Base-by-base conservation (phyloP, 2,113 vertebrate species). In the Bos taurus region DNA sequence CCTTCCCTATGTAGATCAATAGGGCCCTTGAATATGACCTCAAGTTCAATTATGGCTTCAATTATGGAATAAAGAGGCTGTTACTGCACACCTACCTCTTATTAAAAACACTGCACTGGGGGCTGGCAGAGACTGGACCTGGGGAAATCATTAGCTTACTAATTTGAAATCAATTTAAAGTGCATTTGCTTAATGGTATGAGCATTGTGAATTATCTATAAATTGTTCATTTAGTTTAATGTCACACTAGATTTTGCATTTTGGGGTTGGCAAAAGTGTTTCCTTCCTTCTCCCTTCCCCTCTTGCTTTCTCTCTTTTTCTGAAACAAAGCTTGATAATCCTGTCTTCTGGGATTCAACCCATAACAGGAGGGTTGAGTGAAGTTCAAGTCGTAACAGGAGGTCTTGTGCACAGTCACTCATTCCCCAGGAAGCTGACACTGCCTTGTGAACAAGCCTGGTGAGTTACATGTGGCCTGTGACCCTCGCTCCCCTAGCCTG, bases 121-220 rank as follows among this genome's bases (percentile, higher is more conserved):
- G 97, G 95, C 89, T 95, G 97, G 92, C 56, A 11, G 91, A 84
- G 98, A 88, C 7, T 4, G 52, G 96, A 98, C 98, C 98, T 96
- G 94, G 64, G 98, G 98, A 98, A 99, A 98, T 96, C 98, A 98
- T 99, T 98, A 98, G 97, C 97, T 93, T 85, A n/a, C 98, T 99
- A 98, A 99, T 99, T 98, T 88, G 98, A 99, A 99, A 99, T 99
- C 97, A 98, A 99, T 99, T 99, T 99, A 98, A 99, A 98, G 98
- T 96, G 95, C 98, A 98, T 99, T 99, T 99, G 98, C 98, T 97
- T 99, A 99, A 99, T 98, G 98, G 98, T 96, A 98, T 50, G 95
- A 98, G 92, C 97, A 81, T 94, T 90, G 97, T 97, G 97, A 98
- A 97, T 98, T 98, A 98, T 97, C 98, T 98, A 97, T 97, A 98